phyloP scores from a whole-genome alignment of 1,140 invertebrate genomes.

The Drosophila yakuba region DNA sequence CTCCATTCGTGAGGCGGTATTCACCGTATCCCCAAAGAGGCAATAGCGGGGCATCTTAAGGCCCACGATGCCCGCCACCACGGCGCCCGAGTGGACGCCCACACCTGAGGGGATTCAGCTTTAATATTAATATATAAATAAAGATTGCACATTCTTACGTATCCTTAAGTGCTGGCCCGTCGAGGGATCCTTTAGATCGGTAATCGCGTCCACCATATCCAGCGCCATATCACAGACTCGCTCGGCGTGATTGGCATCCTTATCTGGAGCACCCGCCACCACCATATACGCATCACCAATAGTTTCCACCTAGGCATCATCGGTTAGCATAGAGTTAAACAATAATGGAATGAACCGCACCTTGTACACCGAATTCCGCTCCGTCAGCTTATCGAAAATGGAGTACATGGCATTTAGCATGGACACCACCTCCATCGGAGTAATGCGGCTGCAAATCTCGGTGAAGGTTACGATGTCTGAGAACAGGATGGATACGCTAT shows the following conservation, averaged over 20 bases:
- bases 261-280: conserved; percentile 96
- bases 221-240: conserved; percentile 98
- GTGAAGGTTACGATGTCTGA: conserved; percentile 99
- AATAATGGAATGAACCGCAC: conserved; percentile 69
- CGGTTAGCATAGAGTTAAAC: neutral
- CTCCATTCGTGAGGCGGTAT: conserved; percentile 96
- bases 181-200: conserved; percentile 95
- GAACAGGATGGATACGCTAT: conserved; percentile 97
- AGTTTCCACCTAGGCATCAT: conserved; percentile 89
- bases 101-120: conserved; percentile 85
- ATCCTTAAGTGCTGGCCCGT: conserved; percentile 95
- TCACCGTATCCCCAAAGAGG: conserved; percentile 96
- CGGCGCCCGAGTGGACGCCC: conserved; percentile 95
- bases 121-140: too few species aligned
- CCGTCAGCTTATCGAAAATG: conserved; percentile 95
- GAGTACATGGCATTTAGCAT: conserved; percentile 98
- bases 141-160: conserved; percentile 81
- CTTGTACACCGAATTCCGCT: conserved; percentile 97
- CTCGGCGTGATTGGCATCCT: conserved; percentile 95
- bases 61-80: conserved; percentile 97
- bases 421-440: conserved; percentile 98
- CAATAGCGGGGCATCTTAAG: conserved; percentile 95
- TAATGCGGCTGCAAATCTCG: conserved; percentile 97
- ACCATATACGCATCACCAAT: conserved; percentile 99
- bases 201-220: conserved; percentile 97